Evolutionary conservation across 2,888 invertebrate species (phyloP).

Genomic region (Drosophila borborema): DNA sequence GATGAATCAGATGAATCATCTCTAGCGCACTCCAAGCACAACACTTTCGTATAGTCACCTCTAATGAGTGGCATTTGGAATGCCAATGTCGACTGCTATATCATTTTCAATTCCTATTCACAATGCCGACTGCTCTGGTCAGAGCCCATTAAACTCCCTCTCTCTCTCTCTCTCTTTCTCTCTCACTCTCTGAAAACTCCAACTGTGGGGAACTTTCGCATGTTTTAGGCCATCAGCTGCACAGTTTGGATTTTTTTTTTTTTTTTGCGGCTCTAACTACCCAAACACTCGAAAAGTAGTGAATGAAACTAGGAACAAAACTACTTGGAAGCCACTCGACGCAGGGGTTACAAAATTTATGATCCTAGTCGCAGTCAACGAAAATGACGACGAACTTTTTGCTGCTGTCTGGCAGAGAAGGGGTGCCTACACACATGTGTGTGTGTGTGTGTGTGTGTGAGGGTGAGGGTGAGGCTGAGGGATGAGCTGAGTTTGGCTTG

Average conservation of each 20-base stretch:
- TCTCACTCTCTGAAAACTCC: background rate
- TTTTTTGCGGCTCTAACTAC: constrained; percentile 24
- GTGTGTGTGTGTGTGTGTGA: constrained; percentile 1
- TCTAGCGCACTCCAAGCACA: background rate
- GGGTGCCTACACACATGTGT: constrained; percentile 3
- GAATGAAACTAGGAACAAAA: constrained; percentile 28
- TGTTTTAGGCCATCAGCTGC: constrained; percentile 40
- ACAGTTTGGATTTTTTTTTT: background rate
- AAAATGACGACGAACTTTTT: constrained; percentile 78
- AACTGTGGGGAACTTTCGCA: constrained; percentile 27
- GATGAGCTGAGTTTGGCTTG: constrained; percentile 62
- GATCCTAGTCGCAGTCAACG: constrained; percentile 65
- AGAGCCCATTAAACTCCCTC: constrained; percentile 30
- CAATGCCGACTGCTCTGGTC: constrained; percentile 8
- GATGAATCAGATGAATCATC: constrained; percentile 3
- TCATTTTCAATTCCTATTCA: constrained; percentile 18
- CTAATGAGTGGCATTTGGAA: constrained; percentile 9
- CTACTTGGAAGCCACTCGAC: constrained; percentile 28
- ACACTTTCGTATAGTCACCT: constrained; percentile 3
- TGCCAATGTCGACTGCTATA: constrained; percentile 5
- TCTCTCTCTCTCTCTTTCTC: constrained; percentile 8
- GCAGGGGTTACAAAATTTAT: constrained; percentile 75
- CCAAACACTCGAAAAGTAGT: constrained; percentile 35
- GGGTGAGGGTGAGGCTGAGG: constrained; percentile 23
- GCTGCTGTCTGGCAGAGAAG: constrained; percentile 22